Evolutionary conservation across 1,140 invertebrate species (phyloP).

Genomic region (Cotesia typhae): DNA sequence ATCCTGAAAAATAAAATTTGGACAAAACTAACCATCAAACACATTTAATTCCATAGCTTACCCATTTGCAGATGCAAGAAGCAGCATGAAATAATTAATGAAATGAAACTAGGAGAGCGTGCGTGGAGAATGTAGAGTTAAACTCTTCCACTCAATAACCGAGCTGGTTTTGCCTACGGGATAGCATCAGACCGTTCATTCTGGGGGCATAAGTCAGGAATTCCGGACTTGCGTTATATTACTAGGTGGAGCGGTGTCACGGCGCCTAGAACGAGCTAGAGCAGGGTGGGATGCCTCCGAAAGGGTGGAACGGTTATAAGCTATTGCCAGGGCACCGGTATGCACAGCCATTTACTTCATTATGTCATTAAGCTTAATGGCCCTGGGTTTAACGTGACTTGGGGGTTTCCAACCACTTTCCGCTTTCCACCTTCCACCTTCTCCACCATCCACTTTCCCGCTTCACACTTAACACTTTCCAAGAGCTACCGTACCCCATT

Average conservation of each 20-base stretch:
- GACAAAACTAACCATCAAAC: too few relatives aligned
- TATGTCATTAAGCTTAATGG: constrained; percentile 69
- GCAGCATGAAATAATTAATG: too few relatives aligned
- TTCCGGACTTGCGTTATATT: constrained; percentile 66
- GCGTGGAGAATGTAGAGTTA: too few relatives aligned
- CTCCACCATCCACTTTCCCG: too few relatives aligned
- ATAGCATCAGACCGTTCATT: background rate
- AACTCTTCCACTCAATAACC: too few relatives aligned
- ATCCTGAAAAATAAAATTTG: too few relatives aligned
- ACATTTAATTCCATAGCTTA: too few relatives aligned
- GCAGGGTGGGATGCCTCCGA: background rate
- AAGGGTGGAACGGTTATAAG: constrained; percentile 56
- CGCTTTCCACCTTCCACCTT: too few relatives aligned
- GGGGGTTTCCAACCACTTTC: constrained; percentile 63
- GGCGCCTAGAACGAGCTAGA: constrained; percentile 40
- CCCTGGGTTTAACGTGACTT: constrained; percentile 62
- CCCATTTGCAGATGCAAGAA: too few relatives aligned
- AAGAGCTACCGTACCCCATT: background rate
- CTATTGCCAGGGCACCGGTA: constrained; percentile 58
- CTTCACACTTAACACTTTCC: too few relatives aligned
- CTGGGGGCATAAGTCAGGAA: constrained; percentile 63
- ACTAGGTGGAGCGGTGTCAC: constrained; percentile 31
- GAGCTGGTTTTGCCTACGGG: too few relatives aligned
- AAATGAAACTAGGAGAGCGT: too few relatives aligned
- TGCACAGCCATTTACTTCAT: constrained; percentile 68